Evolutionary conservation across 2,888 invertebrate genomes (phyloP).

Genomic region (Pheosia gnoma): DNA sequence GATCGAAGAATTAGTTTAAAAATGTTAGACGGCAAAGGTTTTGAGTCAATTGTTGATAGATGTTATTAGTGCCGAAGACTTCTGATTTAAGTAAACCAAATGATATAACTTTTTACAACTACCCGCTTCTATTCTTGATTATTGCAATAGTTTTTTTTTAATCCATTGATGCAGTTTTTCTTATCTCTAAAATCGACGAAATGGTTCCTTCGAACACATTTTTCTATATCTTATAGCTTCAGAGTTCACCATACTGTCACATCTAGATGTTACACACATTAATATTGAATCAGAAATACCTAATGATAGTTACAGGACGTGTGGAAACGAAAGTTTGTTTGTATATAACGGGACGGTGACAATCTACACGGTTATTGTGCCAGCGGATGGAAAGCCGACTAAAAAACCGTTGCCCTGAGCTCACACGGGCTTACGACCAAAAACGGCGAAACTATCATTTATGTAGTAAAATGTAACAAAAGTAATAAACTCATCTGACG

Average conservation of each 20-base stretch:
- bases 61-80: too few relatives aligned
- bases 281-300: neutral
- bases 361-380: conserved; percentile 62
- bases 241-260: too few relatives aligned
- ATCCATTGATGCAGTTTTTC: too few relatives aligned
- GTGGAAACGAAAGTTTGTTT: conserved; percentile 60
- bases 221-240: too few relatives aligned
- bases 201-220: too few relatives aligned
- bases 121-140: too few relatives aligned
- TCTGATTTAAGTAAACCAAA: too few relatives aligned
- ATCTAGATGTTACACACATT: too few relatives aligned
- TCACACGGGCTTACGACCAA: neutral
- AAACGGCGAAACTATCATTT: neutral
- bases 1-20: conserved; percentile 12
- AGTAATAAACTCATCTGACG: too few relatives aligned
- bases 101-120: too few relatives aligned
- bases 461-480: neutral
- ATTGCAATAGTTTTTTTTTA: too few relatives aligned
- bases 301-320: conserved; percentile 28
- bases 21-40: neutral
- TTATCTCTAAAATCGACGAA: too few relatives aligned
- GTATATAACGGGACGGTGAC: conserved; percentile 50
- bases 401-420: conserved; percentile 43
- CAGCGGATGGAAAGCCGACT: conserved; percentile 67
- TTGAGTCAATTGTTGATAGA: neutral